Percentiles rank a stretch among this genome's conserved stretches.
These are phyloP conservation scores for Muntiacus reevesi DNA, from an alignment of 2,113 vertebrate species.

Conservation along the genomic window DNA sequence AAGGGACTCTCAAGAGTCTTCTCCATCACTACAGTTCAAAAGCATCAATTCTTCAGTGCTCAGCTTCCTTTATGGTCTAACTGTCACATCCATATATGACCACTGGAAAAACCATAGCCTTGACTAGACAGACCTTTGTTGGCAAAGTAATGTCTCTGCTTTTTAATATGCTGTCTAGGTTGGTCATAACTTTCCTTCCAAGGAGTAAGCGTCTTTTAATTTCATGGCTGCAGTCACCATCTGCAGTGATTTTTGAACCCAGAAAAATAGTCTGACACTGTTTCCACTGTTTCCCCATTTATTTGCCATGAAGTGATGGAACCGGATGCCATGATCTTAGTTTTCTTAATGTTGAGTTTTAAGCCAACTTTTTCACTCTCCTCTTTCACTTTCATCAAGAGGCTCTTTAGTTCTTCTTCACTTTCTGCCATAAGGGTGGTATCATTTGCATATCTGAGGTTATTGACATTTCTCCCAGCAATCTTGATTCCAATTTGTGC, in stretches of 20 bases:
- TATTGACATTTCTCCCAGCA: not conserved
- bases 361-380: not conserved
- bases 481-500: not conserved
- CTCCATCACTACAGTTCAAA: not conserved
- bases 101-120: not conserved
- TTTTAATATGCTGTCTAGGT: not conserved
- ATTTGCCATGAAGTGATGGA: not conserved
- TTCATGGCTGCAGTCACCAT: not conserved
- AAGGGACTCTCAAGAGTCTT: not conserved
- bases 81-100: not conserved
- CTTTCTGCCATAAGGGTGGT: not conserved
- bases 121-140: not conserved
- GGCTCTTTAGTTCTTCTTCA: not conserved
- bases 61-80: not conserved
- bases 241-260: not conserved
- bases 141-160: not conserved
- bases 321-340: not conserved
- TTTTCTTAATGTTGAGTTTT: not conserved
- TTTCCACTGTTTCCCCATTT: not conserved
- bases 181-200: not conserved
- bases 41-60: fast-evolving
- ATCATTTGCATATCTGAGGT: not conserved
- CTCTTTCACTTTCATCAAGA: not conserved
- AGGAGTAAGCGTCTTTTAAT: not conserved
- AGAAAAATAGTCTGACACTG: not conserved